Evolutionary conservation across 2,113 vertebrate species (phyloP), one percentile per base, ranked within the genome.

Genomic region (Brevimyrus niger): DNA sequence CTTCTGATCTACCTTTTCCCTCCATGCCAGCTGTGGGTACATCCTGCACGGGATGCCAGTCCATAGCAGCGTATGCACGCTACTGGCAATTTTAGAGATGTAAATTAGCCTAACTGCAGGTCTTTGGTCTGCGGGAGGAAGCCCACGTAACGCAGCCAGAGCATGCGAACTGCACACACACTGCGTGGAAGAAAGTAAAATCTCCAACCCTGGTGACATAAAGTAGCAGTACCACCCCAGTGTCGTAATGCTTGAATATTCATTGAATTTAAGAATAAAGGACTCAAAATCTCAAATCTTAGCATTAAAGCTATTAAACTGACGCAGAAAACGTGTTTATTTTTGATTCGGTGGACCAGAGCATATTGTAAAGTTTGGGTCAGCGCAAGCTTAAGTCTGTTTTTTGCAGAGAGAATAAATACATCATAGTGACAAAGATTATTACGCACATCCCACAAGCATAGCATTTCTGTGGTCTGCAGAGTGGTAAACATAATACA

Each of bases 321-420:
- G 80, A 65, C n/a, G 53, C 4, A 65, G 27, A 86, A 55, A 90
- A 82, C 35, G 50, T 87, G 83, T 84, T 51, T 84, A 73, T n/a
- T 89, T 86, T 89, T 47, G 38, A 38, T 42, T 80, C 92, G 83
- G 88, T 89, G 89, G 88, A 91, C 90, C 92, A 91, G 89, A 91
- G 89, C 42, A 90, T 91, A 93, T 94, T 87, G 90, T 69, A 90
- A 4, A 90, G 91, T 91, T 92, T 91, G 91, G 92, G 87, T 88
- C 90, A 92, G 90, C 27, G 13, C 82, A 92, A 92, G 91, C 93
- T 93, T 93, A 92, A 93, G 90, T 85, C 76, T 90, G 69, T 80
- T 88, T 89, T 88, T n/a, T 86, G 73, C 19, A 85, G 58, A 73
- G 88, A 91, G 91, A 91, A 93, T 48, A 44, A 44, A 48, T 31